These are phyloP conservation scores for Manis javanica DNA, from an alignment of 2,797 vertebrate species.

Conservation along the genomic window DNA sequence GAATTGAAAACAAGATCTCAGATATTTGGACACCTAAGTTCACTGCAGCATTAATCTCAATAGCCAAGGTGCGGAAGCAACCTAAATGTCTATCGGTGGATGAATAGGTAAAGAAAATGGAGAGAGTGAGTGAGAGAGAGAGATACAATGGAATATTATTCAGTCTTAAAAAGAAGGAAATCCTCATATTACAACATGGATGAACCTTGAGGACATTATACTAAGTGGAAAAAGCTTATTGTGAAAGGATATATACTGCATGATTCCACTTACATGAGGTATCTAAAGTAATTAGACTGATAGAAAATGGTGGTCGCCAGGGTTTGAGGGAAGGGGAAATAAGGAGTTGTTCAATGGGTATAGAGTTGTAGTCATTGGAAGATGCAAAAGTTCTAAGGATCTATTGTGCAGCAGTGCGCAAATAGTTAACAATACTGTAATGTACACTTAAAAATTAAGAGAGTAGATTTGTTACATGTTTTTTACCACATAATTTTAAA, in stretches of 20 bases:
- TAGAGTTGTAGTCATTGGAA: not conserved
- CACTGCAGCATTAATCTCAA: not conserved
- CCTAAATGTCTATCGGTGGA: not conserved
- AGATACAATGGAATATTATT: not conserved
- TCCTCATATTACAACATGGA: not conserved
- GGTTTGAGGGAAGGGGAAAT: not conserved
- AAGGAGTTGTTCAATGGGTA: not conserved
- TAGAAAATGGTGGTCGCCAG: not conserved
- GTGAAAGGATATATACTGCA: not conserved
- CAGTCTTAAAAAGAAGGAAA: not conserved
- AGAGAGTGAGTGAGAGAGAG: no score
- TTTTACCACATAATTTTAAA: not conserved
- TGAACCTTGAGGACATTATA: not conserved
- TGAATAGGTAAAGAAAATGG: not conserved
- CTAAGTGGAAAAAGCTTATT: not conserved
- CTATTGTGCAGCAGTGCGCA: not conserved
- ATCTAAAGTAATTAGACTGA: not conserved
- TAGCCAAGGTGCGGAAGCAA: not conserved
- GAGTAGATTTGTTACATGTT: not conserved
- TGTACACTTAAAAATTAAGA: constrained; percentile 16
- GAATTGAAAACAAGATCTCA: not conserved
- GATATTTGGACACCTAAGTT: not conserved
- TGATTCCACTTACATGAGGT: not conserved
- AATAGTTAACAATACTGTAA: not conserved
- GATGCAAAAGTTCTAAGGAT: not conserved